These are phyloP conservation scores for Conistra vaccinii DNA, from an alignment of 2,888 invertebrate species.

Conservation along the genomic window DNA sequence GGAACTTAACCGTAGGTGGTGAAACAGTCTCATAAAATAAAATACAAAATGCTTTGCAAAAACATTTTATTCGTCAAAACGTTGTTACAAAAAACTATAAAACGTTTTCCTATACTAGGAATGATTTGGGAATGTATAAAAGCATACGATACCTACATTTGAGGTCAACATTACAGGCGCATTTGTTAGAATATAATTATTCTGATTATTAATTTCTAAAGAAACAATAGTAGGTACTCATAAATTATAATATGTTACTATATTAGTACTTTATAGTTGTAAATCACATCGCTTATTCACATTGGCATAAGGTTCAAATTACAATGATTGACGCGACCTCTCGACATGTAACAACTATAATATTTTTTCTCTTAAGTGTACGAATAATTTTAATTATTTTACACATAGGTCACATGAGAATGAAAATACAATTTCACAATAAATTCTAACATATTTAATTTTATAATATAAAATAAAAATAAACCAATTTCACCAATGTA, in stretches of 20 bases:
- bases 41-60: conserved; percentile 42
- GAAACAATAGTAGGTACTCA: not conserved
- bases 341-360: not conserved
- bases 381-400: conserved; percentile 13
- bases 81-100: conserved; percentile 63
- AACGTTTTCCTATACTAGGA: conserved; percentile 59
- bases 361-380: conserved; percentile 20
- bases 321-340: not conserved
- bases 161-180: conserved; percentile 14
- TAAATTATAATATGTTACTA: not conserved
- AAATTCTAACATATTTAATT: conserved; percentile 15
- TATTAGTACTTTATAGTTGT: not conserved
- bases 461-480: conserved; percentile 4
- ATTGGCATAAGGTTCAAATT: not conserved
- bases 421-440: conserved; percentile 22
- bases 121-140: conserved; percentile 71
- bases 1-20: too few species aligned
- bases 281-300: not conserved
- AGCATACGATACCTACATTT: conserved; percentile 55
- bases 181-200: not conserved
- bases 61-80: conserved; percentile 61
- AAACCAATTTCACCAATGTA: too few species aligned
- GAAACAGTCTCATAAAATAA: too few species aligned
- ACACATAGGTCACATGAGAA: conserved; percentile 44
- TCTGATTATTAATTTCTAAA: not conserved